Conservation (phyloP, 2,113 vertebrate genomes). For the Tyto alba region DNA sequence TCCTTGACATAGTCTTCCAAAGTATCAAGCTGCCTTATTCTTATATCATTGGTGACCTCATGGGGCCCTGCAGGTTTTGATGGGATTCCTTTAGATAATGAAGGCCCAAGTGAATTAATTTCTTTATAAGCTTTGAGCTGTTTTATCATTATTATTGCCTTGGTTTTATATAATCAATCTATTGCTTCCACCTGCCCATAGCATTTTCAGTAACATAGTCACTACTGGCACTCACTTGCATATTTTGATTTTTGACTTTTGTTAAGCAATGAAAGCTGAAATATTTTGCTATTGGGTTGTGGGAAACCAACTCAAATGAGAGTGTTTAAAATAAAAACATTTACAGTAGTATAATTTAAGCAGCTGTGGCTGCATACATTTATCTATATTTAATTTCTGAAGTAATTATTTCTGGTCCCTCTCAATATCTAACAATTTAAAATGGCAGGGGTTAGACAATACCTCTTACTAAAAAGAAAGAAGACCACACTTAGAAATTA, state of each 20-base stretch:
- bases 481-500: neutral
- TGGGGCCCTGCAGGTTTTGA: neutral
- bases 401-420: neutral
- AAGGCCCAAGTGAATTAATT: neutral
- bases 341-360: neutral
- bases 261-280: neutral
- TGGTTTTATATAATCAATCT: neutral
- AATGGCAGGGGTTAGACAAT: neutral
- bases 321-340: neutral
- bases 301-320: neutral
- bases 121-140: neutral
- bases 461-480: neutral
- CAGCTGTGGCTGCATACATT: neutral
- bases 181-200: neutral
- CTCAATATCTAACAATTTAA: neutral
- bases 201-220: neutral
- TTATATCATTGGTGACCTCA: neutral
- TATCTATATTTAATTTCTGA: neutral
- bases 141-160: neutral
- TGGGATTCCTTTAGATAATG: neutral
- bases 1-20: neutral
- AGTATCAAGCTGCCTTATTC: neutral
- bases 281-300: accelerated
- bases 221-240: neutral
- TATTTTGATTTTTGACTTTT: neutral